A percentile compares a stretch with the other conserved stretches of the same genome.
phyloP scores from a whole-genome alignment of 2,113 vertebrate genomes.

The Otus sunia region DNA sequence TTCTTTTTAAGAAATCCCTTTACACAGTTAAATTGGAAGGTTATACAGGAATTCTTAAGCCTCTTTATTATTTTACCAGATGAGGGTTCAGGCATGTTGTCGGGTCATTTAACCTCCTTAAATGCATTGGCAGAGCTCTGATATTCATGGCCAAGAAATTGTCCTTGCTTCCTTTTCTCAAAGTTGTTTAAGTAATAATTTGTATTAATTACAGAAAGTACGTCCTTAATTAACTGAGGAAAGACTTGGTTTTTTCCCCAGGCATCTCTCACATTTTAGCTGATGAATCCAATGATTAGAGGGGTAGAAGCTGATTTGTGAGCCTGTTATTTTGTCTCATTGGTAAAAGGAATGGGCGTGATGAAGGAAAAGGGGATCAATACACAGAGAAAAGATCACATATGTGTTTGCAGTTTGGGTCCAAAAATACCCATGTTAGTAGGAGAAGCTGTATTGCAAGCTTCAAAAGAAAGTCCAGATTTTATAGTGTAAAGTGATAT shows the following conservation, averaged over 20 bases:
- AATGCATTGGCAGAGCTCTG: constrained; percentile 35
- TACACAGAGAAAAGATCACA: neutral
- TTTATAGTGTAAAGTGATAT: neutral
- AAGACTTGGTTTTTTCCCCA: neutral
- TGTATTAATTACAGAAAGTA: neutral
- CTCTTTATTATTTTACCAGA: constrained; percentile 54
- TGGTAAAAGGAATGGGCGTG: neutral
- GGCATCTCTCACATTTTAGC: neutral
- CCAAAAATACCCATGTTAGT: neutral
- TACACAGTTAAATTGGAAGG: neutral
- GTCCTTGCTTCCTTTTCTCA: constrained; percentile 1
- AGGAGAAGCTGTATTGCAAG: neutral
- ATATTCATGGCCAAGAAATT: constrained; percentile 1
- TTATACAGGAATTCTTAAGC: neutral
- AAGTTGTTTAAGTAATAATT: constrained; percentile 1
- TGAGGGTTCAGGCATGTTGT: constrained; percentile 23
- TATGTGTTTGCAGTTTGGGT: neutral
- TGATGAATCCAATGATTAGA: neutral
- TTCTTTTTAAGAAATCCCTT: constrained; percentile 35
- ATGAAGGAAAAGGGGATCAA: neutral
- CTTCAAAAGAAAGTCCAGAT: neutral
- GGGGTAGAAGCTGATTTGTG: neutral
- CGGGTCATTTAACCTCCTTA: constrained; percentile 54
- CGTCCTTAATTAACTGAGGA: neutral
- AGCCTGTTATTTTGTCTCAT: neutral